Evolutionary conservation across 2,113 vertebrate species (phyloP), one percentile per base, ranked within the genome.

Genomic region (Psittacara wagleri): DNA sequence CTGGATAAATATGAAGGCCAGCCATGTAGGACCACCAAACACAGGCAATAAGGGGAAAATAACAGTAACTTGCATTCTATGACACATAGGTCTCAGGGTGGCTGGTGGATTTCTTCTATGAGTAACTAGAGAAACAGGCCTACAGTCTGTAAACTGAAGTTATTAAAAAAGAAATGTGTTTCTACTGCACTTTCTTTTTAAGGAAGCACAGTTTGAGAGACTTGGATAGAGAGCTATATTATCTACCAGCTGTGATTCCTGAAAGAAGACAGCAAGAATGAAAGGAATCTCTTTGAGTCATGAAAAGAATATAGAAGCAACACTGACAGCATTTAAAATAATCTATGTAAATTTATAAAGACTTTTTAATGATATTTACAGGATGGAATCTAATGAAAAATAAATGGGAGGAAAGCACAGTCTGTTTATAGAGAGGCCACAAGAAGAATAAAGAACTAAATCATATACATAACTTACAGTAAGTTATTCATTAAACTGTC

Each of bases 391-490:
- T 63, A 77, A 90, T 90, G 49, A 83, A 93, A 95, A 93, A 85
- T 91, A 88, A 84, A 70, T 67, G 39, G 11, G 31, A 88, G 37
- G n/a, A 86, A 91, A 88, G 59, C 79, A 51, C 12, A 62, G 79
- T 79, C 61, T 94, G 64, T 89, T 97, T 91, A 69, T 48, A 62
- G 27, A 76, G 57, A 73, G 67, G 6, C 41, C 7, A 93, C 67
- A 94, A 91, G 52, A 72, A 93, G 59, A 95, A 94, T 90, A 90
- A 88, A 88, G 85, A 37, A 88, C 67, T 94, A 76, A 92, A 92
- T 96, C 59, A 67, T 62, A 85, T 87, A 55, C 37, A 70, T 90
- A 91, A 88, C 90, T 95, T 83, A 94, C 18, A 83, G 12, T 31
- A 89, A 92, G 63, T 54, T 94, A 74, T 62, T 89, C 74, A 49